Base-by-base conservation (phyloP, 1,140 invertebrate genomes). In the Steinernema khuongi region DNA sequence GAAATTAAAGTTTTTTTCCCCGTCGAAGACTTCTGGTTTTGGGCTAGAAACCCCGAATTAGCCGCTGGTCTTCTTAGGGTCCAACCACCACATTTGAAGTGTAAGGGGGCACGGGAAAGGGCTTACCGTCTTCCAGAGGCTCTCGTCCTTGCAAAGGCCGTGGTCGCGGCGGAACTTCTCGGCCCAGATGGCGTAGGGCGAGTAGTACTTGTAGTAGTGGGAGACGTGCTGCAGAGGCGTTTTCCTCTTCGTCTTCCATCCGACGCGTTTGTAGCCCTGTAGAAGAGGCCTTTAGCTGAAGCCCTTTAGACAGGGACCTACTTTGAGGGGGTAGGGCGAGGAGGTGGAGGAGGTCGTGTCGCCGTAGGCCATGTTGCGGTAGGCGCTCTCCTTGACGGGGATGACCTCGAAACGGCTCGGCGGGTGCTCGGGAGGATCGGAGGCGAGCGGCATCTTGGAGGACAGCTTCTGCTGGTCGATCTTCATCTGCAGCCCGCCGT, bases 191-290 rank as follows among this genome's bases (percentile, higher is more conserved):
- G 19, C 50, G 50, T 60, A 60, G 7, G 50, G 50, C 4, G 50
- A 60, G 26, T 60, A 60, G 50, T 14, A 60, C 26, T 60, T 60
- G 50, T 60, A 60, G 22, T 60, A 60, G 26, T 60, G 50, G 19
- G 7, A 14, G 22, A 60, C 4, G 19, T 60, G 50, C 22, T 60
- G 14, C 19, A 60, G 22, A 7, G 50, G 50, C 7, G 50, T 60
- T 22, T 60, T 60, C 22, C 50, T 11, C 4, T 60, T 60, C 50
- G 11, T 60, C 19, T 60, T 60, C 50, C 50, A 60, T 22, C 11
- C 50, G 26, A 60, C 50, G 50, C 50, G 50, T 22, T 60, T 60
- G 50, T 60, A 60, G 7, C 7, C 50, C 50, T 60, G 50, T 22
- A 60, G 26, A 4, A 60, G 22, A 60, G 22, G 19, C 19, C 14